Evolutionary conservation across 1,140 invertebrate genomes (phyloP).

Genomic region (Mesaphorura yosii): DNA sequence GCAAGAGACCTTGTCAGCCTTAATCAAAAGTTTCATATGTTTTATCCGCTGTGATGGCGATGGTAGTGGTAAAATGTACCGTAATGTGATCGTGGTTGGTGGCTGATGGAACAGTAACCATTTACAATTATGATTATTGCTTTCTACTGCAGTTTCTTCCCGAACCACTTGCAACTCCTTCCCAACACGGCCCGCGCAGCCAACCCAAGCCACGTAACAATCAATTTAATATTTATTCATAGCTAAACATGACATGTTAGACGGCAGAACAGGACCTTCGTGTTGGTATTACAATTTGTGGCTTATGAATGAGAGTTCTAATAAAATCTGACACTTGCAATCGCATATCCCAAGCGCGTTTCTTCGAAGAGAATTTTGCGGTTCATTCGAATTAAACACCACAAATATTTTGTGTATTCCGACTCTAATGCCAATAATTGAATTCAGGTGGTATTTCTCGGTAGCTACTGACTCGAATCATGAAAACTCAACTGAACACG

Average conservation of each 20-base stretch:
- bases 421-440: no score
- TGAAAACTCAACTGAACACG: no score
- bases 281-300: slow-evolving; percentile 14
- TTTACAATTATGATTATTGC: not conserved
- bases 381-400: no score
- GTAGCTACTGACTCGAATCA: no score
- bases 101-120: not conserved
- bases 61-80: not conserved
- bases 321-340: no score
- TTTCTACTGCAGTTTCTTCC: not conserved
- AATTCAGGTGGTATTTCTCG: no score
- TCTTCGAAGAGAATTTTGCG: no score
- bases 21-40: slow-evolving; percentile 18
- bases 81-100: not conserved
- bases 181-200: not conserved
- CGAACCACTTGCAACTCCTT: not conserved
- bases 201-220: not conserved
- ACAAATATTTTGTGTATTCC: no score
- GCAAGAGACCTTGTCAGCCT: slow-evolving; percentile 29
- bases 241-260: not conserved
- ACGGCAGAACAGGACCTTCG: not conserved
- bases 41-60: not conserved
- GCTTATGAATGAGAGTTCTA: no score
- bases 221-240: not conserved
- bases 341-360: no score